Conservation (phyloP, 2,888 invertebrate species). For the Choreutis nemorana region DNA sequence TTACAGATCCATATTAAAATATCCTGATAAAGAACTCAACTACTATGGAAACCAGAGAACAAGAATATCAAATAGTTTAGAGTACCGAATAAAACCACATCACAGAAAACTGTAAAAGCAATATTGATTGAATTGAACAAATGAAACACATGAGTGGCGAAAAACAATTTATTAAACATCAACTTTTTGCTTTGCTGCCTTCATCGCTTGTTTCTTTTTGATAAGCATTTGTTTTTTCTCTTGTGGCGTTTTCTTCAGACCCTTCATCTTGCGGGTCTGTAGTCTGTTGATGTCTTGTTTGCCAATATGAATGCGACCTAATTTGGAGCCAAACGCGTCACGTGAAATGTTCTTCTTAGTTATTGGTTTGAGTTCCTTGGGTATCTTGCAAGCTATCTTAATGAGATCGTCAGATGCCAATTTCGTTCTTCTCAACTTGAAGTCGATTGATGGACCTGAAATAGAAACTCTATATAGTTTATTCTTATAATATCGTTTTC, state of each 20-base stretch:
- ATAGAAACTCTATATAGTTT: no score
- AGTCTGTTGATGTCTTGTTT: conserved; percentile 84
- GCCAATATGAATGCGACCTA: conserved; percentile 93
- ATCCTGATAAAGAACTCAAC: no score
- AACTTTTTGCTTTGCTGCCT: conserved; percentile 24
- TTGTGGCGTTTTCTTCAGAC: conserved; percentile 76
- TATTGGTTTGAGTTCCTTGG: conserved; percentile 77
- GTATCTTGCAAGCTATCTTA: conserved; percentile 82
- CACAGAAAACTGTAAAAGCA: no score
- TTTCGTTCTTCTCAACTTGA: conserved; percentile 84
- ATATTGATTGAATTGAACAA: no score
- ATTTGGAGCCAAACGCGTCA: conserved; percentile 87
- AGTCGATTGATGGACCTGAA: conserved; percentile 87
- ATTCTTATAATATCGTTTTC: no score
- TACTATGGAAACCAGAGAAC: no score
- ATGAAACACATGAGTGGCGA: no score
- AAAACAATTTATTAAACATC: conserved; percentile 23
- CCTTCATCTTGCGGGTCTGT: conserved; percentile 93
- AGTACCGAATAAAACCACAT: no score
- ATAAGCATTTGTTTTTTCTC: conserved; percentile 70
- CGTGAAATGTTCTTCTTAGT: conserved; percentile 91
- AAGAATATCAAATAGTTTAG: no score
- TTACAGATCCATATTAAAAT: no score
- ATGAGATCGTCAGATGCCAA: conserved; percentile 90
- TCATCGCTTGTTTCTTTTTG: conserved; percentile 55